A percentile compares a stretch with the other conserved stretches of the same genome.
Conservation (phyloP, 1,140 invertebrate species). For the Penaeus japonicus region DNA sequence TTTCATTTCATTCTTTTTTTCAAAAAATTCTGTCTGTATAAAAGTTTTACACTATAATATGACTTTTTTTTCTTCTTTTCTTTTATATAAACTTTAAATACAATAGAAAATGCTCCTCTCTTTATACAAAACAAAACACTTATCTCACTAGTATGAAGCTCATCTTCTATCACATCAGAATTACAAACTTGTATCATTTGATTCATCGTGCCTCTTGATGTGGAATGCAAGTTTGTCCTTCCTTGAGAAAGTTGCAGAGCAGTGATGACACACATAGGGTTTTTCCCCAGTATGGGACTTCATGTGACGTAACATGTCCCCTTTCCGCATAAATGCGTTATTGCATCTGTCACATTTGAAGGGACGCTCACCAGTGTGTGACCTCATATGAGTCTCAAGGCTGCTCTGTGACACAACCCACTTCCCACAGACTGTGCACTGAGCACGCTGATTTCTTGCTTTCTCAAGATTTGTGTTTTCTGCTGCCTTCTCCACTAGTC, state of each 20-base stretch:
- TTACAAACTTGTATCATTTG: too few species aligned
- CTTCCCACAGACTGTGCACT: constrained; percentile 86
- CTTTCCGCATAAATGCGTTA: constrained; percentile 72
- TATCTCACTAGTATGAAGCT: too few species aligned
- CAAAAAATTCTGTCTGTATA: too few species aligned
- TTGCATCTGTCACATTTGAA: constrained; percentile 83
- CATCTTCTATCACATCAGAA: too few species aligned
- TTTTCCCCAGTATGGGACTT: constrained; percentile 6
- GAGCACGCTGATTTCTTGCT: neutral
- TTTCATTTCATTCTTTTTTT: too few species aligned
- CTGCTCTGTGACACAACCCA: constrained; percentile 89
- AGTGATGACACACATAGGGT: neutral
- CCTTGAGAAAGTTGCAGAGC: neutral
- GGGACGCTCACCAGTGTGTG: constrained; percentile 84
- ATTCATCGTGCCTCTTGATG: neutral
- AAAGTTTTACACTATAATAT: too few species aligned
- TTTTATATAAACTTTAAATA: too few species aligned
- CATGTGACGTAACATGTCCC: neutral
- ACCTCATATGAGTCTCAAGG: constrained; percentile 86
- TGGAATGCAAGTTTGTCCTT: neutral
- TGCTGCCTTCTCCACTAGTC: neutral
- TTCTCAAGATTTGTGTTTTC: neutral
- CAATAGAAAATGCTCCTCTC: too few species aligned
- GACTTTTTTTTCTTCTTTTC: too few species aligned
- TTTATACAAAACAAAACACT: too few species aligned